phyloP scores from a whole-genome alignment of 2,113 vertebrate species.

The Rana temporaria region DNA sequence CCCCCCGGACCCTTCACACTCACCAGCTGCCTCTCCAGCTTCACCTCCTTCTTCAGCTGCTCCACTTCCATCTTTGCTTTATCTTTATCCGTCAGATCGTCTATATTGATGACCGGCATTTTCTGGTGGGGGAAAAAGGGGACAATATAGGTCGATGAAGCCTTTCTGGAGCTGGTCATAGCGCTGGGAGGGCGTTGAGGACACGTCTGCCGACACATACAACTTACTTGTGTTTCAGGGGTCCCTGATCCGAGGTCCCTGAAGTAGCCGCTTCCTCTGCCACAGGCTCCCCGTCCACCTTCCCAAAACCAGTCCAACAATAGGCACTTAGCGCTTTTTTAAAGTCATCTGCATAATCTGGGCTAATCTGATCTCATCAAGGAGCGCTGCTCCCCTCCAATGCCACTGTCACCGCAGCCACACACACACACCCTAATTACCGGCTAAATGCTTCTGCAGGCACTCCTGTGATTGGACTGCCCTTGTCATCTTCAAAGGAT shows the following conservation, averaged over 20 bases:
- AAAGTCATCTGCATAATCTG: conserved; percentile 84
- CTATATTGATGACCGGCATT: conserved; percentile 92
- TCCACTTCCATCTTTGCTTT: conserved; percentile 90
- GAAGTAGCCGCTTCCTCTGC: conserved; percentile 55
- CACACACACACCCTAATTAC: too few species aligned
- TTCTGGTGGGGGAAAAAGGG: conserved; percentile 60
- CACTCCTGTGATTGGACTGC: too few species aligned
- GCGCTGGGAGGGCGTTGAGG: conserved; percentile 34
- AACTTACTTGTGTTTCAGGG: conserved; percentile 59
- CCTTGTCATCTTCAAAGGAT: background rate
- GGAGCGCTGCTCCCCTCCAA: conserved; percentile 29
- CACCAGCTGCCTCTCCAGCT: conserved; percentile 89
- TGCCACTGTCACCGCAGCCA: background rate
- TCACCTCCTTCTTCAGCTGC: conserved; percentile 88
- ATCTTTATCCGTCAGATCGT: conserved; percentile 91
- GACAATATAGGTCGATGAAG: conserved; percentile 55
- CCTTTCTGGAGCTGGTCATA: conserved; percentile 51
- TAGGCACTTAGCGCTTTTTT: conserved; percentile 77
- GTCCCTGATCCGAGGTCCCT: conserved; percentile 32
- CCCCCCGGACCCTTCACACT: conserved; percentile 54
- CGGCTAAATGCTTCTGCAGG: too few species aligned
- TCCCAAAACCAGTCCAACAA: conserved; percentile 67
- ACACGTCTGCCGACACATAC: background rate
- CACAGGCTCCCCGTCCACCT: conserved; percentile 29
- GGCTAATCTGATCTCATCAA: conserved; percentile 82